Evolutionary conservation across 1,140 invertebrate species (phyloP).

Genomic region (Mercenaria mercenaria): DNA sequence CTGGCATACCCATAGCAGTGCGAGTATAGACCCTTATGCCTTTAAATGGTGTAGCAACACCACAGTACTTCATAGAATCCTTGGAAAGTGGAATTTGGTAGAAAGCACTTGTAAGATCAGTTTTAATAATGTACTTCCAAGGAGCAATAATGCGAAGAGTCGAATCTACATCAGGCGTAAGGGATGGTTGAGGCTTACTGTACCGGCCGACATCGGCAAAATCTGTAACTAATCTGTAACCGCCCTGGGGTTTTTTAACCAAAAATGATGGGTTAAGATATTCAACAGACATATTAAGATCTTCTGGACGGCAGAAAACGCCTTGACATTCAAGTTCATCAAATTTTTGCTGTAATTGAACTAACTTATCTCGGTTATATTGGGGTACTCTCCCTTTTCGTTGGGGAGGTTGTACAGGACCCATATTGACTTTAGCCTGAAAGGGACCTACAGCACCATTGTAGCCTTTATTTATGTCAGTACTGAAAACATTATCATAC

Average conservation of each 20-base stretch:
- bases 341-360: conserved; percentile 56
- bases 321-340: conserved; percentile 56
- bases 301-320: conserved; percentile 67
- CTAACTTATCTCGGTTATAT: conserved; percentile 51
- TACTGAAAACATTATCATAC: conserved; percentile 42
- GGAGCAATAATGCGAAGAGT: conserved; percentile 5
- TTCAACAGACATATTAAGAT: conserved; percentile 58
- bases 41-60: conserved; percentile 13
- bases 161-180: conserved; percentile 67
- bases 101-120: conserved; percentile 49
- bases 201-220: conserved; percentile 64
- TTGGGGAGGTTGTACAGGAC: conserved; percentile 68
- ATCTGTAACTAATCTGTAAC: conserved; percentile 66
- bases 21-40: conserved; percentile 19
- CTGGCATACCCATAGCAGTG: conserved; percentile 63
- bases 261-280: conserved; percentile 65
- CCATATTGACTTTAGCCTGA: conserved; percentile 58
- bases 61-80: conserved; percentile 60
- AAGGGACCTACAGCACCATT: conserved; percentile 60
- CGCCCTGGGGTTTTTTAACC: conserved; percentile 63
- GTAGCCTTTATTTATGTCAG: conserved; percentile 7
- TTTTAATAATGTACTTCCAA: conserved; percentile 35
- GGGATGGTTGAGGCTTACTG: conserved; percentile 13
- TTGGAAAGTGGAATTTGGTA: conserved; percentile 68
- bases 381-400: conserved; percentile 65